Percentiles rank a stretch among this genome's conserved stretches.
phyloP scores from a whole-genome alignment of 1,140 invertebrate genomes.

The Plodia interpunctella region DNA sequence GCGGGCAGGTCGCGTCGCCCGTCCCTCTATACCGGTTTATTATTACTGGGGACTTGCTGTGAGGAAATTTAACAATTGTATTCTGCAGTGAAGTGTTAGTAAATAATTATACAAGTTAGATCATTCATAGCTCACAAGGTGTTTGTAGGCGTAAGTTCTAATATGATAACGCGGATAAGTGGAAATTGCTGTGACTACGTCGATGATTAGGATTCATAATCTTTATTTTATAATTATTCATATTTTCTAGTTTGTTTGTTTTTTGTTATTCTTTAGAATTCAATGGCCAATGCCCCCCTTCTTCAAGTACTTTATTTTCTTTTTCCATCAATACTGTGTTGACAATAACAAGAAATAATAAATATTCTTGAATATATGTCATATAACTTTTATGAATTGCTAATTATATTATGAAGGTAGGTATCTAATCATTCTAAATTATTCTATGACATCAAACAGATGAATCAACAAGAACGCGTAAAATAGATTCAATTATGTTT shows the following conservation, averaged over 20 bases:
- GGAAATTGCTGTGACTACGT: constrained; percentile 59
- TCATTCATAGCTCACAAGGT: constrained; percentile 18
- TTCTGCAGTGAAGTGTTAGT: constrained; percentile 6
- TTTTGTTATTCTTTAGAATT: background rate
- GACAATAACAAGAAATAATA: background rate
- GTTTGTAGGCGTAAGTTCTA: constrained; percentile 41
- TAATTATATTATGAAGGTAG: constrained; percentile 5
- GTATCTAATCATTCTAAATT: background rate
- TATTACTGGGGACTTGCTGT: constrained; percentile 3
- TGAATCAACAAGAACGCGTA: background rate
- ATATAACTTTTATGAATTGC: constrained; percentile 6
- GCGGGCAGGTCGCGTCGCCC: constrained; percentile 35
- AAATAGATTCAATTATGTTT: no score
- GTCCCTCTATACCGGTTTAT: background rate
- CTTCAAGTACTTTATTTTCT: background rate
- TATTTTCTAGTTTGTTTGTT: background rate
- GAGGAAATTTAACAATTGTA: background rate
- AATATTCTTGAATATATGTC: background rate
- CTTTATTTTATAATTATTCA: constrained; percentile 16
- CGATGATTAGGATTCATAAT: constrained; percentile 27
- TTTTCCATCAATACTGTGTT: background rate
- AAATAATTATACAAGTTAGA: constrained; percentile 3
- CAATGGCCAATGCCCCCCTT: background rate
- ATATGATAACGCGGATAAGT: constrained; percentile 60
- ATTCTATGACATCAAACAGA: background rate